Conservation (phyloP, 2,888 invertebrate species). For the Neria commutata region DNA sequence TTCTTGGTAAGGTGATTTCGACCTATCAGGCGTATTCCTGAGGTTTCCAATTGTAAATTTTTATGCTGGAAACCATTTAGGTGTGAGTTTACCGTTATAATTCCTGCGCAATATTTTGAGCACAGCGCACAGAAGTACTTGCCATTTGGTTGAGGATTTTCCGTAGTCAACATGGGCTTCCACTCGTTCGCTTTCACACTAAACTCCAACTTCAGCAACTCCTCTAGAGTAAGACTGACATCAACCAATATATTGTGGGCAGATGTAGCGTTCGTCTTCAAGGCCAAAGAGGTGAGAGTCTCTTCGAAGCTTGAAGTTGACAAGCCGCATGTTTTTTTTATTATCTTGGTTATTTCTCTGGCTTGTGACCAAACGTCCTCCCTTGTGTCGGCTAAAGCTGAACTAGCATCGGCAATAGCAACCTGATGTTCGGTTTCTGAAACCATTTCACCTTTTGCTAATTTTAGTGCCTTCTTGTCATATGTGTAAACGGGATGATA, state of each 20-base stretch:
- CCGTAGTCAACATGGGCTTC: slow-evolving; percentile 17
- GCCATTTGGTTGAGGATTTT: slow-evolving; percentile 8
- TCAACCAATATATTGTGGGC: slow-evolving; percentile 25
- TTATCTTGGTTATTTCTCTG: slow-evolving; percentile 11
- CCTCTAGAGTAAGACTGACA: slow-evolving; percentile 21
- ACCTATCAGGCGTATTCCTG: slow-evolving; percentile 14
- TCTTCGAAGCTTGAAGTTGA: neutral
- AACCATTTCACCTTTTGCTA: slow-evolving; percentile 17
- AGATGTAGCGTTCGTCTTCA: slow-evolving; percentile 9
- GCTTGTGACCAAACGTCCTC: slow-evolving; percentile 2
- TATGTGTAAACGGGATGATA: slow-evolving; percentile 36
- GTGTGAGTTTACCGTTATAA: slow-evolving; percentile 31
- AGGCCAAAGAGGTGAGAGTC: slow-evolving; percentile 1
- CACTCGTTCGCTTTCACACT: slow-evolving; percentile 20
- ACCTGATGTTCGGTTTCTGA: slow-evolving; percentile 10
- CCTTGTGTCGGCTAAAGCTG: slow-evolving; percentile 5
- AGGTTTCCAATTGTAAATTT: slow-evolving; percentile 18
- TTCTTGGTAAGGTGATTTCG: slow-evolving; percentile 26
- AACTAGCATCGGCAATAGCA: slow-evolving; percentile 18
- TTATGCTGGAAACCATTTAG: slow-evolving; percentile 23
- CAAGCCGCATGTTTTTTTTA: neutral
- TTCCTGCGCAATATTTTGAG: slow-evolving; percentile 20
- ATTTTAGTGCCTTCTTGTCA: slow-evolving; percentile 18
- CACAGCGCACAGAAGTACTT: slow-evolving; percentile 28
- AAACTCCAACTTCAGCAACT: slow-evolving; percentile 26